Base-by-base conservation (phyloP, 2,797 vertebrate species). In the Sebastes nivosus region DNA sequence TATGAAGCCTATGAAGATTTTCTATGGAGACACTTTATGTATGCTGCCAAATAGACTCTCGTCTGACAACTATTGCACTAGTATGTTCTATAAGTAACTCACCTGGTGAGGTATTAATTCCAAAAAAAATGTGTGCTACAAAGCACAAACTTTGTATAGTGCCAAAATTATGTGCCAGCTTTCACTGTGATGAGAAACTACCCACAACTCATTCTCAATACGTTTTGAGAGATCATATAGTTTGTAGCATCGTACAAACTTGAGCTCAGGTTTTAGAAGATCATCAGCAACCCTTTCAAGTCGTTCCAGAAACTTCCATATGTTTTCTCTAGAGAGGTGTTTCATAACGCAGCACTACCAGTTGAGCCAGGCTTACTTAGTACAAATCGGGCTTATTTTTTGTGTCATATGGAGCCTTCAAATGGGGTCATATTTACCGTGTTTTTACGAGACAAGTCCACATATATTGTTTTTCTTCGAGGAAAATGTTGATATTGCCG, bases 201-300 rank as follows among this genome's bases (percentile, higher is more conserved):
- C 60, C 83, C 67, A 77, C n/a, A 46, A 60, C 75, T 74, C 73
- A 27, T 75, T 68, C 68, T 84, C 67, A 76, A 29, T 55, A 67
- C n/a, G 29, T 57, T 67, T 67, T 58, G 54, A 67, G 57, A 72
- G 61, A 70, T 66, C 20, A 54, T 63, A 75, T 1, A 12, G 70
- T 84, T 88, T 80, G 79, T 82, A 86, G 75, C 73, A 57, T 72
- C 55, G 32, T 69, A 79, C 83, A 78, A 87, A 88, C 78, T 76
- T 79, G n/a, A 90, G 87, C 92, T 93, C 92, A 92, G 92, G 88
- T 88, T 90, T 79, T 66, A 80, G 12, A 77, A 74, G 9, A 67
- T 85, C 75, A 84, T 84, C 79, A 84, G 87, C 82, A 79, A 32
- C 55, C 27, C 54, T 71, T 61, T 75, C 42, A 72, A 80, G 34